A percentile compares a stretch with the other conserved stretches of the same genome.
Evolutionary conservation across 2,797 vertebrate genomes (phyloP).

Genomic region (Danio choprae): DNA sequence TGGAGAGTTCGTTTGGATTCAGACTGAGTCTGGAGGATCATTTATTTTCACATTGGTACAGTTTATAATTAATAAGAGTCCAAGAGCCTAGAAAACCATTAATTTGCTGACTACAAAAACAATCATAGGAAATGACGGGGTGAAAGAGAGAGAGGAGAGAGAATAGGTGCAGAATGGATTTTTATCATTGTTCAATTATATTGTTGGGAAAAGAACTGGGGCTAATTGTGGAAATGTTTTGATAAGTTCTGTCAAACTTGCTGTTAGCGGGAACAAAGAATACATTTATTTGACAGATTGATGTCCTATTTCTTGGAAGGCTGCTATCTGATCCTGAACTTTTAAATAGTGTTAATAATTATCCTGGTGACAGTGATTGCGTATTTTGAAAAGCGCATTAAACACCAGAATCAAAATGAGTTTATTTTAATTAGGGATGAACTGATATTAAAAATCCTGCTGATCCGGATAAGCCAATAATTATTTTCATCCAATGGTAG

Average conservation of each 20-base stretch:
- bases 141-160: neutral
- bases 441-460: neutral
- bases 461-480: neutral
- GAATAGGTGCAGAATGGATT: neutral
- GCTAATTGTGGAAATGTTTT: slow-evolving; percentile 33
- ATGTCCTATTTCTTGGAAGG: slow-evolving; percentile 1
- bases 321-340: slow-evolving; percentile 7
- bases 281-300: slow-evolving; percentile 21
- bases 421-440: slow-evolving; percentile 12
- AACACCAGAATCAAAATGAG: neutral
- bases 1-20: slow-evolving; percentile 29
- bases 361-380: neutral
- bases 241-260: slow-evolving; percentile 36
- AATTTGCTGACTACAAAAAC: slow-evolving; percentile 34
- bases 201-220: neutral
- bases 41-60: slow-evolving; percentile 14
- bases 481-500: neutral
- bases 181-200: neutral
- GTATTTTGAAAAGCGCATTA: neutral
- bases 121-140: slow-evolving; percentile 1
- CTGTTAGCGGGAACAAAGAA: neutral
- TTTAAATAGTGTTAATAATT: slow-evolving; percentile 7
- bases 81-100: neutral
- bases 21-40: slow-evolving; percentile 7
- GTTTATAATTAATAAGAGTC: slow-evolving; percentile 31